Percentiles rank a stretch among this genome's conserved stretches.
Evolutionary conservation across 2,888 invertebrate species (phyloP).

Genomic region (Caenorhabditis parvicauda): DNA sequence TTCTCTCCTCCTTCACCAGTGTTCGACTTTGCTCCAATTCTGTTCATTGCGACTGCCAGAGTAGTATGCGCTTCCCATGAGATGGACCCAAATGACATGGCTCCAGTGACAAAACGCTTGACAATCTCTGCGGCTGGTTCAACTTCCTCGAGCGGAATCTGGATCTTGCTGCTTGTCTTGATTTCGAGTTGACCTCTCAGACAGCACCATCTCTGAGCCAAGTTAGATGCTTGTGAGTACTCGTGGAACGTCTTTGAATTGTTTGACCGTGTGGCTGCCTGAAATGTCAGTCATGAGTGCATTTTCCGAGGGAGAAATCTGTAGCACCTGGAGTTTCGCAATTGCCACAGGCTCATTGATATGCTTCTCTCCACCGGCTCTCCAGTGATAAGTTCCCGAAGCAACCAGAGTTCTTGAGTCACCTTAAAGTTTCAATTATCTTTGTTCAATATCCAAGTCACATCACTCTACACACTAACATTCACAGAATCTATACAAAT

Average conservation of each 20-base stretch:
- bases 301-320: not conserved
- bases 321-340: constrained; percentile 73
- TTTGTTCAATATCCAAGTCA: no score
- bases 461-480: no score
- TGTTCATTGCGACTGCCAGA: constrained; percentile 94
- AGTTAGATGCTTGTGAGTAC: constrained; percentile 80
- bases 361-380: constrained; percentile 85
- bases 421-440: constrained; percentile 59
- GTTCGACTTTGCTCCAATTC: constrained; percentile 93
- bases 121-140: constrained; percentile 92
- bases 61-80: constrained; percentile 93
- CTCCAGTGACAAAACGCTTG: constrained; percentile 87
- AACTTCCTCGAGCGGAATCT: constrained; percentile 81
- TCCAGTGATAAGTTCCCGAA: constrained; percentile 93
- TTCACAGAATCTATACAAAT: no score
- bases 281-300: constrained; percentile 10
- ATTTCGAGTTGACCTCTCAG: constrained; percentile 85
- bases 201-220: constrained; percentile 71
- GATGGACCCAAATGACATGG: constrained; percentile 95
- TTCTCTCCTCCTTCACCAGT: constrained; percentile 91
- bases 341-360: constrained; percentile 88
- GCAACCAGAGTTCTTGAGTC: constrained; percentile 79
- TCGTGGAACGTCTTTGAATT: constrained; percentile 80
- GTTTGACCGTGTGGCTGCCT: constrained; percentile 84
- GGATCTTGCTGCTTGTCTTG: constrained; percentile 73